Evolutionary conservation across 2,797 vertebrate species (phyloP).

Genomic region (Sarcophilus harrisii): DNA sequence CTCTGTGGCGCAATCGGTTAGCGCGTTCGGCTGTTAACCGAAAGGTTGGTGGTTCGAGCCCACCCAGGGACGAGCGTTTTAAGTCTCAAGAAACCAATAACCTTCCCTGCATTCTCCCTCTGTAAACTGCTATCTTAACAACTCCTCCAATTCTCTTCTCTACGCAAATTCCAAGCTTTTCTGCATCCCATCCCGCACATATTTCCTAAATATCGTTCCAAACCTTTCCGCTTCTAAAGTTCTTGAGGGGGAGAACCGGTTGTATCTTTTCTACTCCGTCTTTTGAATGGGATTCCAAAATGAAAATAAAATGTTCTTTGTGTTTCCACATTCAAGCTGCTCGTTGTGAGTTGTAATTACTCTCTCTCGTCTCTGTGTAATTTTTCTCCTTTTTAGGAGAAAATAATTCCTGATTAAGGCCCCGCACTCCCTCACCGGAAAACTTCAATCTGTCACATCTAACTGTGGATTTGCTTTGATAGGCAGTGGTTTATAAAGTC

Average conservation of each 20-base stretch:
- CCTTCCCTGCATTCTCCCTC: not conserved
- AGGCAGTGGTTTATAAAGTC: too few relatives aligned
- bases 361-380: too few relatives aligned
- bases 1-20: constrained; percentile 58
- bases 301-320: too few relatives aligned
- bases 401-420: not conserved
- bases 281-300: not conserved
- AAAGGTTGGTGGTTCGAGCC: constrained; percentile 21
- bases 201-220: not conserved
- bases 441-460: not conserved
- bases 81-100: not conserved
- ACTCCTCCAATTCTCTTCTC: too few relatives aligned
- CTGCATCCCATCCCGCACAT: rapidly evolving
- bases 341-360: too few relatives aligned
- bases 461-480: not conserved
- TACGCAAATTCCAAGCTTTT: not conserved
- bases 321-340: too few relatives aligned
- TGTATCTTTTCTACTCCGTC: not conserved
- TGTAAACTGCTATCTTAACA: too few relatives aligned
- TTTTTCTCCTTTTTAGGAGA: not conserved
- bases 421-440: not conserved
- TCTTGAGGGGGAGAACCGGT: not conserved
- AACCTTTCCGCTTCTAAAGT: not conserved
- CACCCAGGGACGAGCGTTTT: not conserved
- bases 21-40: constrained; percentile 74